Percentiles rank a stretch among this genome's conserved stretches.
Evolutionary conservation across 1,140 invertebrate genomes (phyloP).

Genomic region (Rhopalosiphum padi): DNA sequence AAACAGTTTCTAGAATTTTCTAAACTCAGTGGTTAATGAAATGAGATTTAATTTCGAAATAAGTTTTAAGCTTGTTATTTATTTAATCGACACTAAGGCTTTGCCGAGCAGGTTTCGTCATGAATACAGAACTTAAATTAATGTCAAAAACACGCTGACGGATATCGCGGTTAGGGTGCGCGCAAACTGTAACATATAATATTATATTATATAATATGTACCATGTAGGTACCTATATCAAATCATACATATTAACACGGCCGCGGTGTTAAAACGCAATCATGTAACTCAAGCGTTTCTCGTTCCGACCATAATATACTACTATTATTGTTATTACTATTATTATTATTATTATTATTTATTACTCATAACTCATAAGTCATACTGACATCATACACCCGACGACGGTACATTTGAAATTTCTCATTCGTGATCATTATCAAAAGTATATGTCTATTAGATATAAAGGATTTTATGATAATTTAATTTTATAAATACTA

Average conservation of each 20-base stretch:
- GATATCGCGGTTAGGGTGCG: neutral
- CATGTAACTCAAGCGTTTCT: neutral
- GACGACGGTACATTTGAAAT: neutral
- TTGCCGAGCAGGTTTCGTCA: slow-evolving; percentile 21
- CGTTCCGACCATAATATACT: neutral
- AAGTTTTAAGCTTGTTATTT: slow-evolving; percentile 46
- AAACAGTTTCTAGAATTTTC: neutral
- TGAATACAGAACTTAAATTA: slow-evolving; percentile 45
- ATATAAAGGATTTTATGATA: neutral
- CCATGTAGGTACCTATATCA: neutral
- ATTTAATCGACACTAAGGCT: slow-evolving; percentile 40
- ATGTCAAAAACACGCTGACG: slow-evolving; percentile 38
- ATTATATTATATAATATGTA: neutral
- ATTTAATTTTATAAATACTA: neutral
- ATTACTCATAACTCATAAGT: neutral
- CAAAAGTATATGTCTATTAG: neutral
- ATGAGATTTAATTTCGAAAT: slow-evolving; percentile 32
- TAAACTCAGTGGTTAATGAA: slow-evolving; percentile 31
- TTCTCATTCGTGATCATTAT: neutral
- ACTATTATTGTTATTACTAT: neutral
- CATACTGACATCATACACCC: neutral
- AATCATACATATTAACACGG: neutral
- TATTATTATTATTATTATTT: neutral
- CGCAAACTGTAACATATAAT: neutral
- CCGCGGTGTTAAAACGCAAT: neutral